Conservation (phyloP, 2,888 invertebrate genomes). For the Andrena bicolor region DNA sequence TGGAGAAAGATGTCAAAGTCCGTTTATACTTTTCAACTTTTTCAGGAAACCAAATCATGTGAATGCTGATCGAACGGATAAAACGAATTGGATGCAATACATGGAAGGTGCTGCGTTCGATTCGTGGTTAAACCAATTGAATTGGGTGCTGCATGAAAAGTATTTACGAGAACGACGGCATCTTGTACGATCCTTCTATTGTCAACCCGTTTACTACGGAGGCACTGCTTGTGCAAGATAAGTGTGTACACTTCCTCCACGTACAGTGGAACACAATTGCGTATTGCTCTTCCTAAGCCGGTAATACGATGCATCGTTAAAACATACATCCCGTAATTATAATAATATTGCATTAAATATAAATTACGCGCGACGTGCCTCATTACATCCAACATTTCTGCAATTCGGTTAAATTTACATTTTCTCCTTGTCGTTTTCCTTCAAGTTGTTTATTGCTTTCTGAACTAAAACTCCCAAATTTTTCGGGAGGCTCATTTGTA, state of each 20-base stretch:
- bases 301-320: not conserved
- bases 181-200: slow-evolving; percentile 69
- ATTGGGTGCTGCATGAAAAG: slow-evolving; percentile 69
- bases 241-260: not conserved
- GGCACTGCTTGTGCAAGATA: slow-evolving; percentile 34
- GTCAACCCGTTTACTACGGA: slow-evolving; percentile 70
- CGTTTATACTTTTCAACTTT: not conserved
- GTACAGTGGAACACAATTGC: not conserved
- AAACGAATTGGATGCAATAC: not conserved
- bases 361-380: not conserved
- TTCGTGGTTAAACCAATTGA: slow-evolving; percentile 69
- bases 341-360: not conserved
- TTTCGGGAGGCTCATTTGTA: slow-evolving; percentile 74
- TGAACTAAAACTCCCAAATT: slow-evolving; percentile 79
- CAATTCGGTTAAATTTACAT: slow-evolving; percentile 37
- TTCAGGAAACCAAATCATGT: not conserved
- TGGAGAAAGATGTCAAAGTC: not conserved
- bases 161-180: slow-evolving; percentile 70
- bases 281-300: not conserved
- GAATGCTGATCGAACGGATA: not conserved
- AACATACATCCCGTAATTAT: no score
- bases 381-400: not conserved
- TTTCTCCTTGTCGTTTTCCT: slow-evolving; percentile 72
- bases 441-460: slow-evolving; percentile 79
- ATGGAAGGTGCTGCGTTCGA: slow-evolving; percentile 51